Conservation (phyloP, 2,113 vertebrate species). For the Solenodon paradoxus region DNA sequence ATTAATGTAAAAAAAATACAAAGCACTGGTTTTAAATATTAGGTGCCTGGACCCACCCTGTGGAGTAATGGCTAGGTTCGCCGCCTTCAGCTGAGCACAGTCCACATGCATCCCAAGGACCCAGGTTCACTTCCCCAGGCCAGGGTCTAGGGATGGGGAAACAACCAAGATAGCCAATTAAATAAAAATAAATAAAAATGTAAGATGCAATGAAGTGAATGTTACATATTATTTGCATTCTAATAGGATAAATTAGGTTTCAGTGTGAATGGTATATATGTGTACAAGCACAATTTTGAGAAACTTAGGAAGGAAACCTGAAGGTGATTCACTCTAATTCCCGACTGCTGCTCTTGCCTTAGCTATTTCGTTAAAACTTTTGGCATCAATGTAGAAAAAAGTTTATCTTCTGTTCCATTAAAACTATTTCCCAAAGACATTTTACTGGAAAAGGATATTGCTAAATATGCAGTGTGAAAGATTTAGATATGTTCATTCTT, state of each 20-base stretch:
- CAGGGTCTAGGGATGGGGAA: too few species aligned
- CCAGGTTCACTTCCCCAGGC: too few species aligned
- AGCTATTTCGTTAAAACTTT: neutral
- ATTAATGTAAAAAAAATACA: neutral
- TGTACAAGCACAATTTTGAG: neutral
- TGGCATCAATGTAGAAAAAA: neutral
- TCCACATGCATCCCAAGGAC: too few species aligned
- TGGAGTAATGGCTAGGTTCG: too few species aligned
- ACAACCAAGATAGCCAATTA: too few species aligned
- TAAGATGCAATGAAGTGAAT: neutral
- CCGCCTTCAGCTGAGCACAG: too few species aligned
- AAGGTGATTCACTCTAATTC: neutral
- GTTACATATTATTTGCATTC: neutral
- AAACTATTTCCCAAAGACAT: neutral
- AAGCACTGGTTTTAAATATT: conserved; percentile 5
- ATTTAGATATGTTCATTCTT: neutral
- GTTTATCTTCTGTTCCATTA: neutral
- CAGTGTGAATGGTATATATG: neutral
- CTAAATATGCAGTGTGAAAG: neutral
- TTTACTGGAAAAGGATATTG: neutral
- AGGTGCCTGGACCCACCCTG: too few species aligned
- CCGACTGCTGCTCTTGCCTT: neutral
- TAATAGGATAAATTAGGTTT: neutral
- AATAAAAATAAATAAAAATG: neutral
- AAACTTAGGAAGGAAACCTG: neutral